phyloP scores from a whole-genome alignment of 2,888 invertebrate species.

The Steinernema hermaphroditum region DNA sequence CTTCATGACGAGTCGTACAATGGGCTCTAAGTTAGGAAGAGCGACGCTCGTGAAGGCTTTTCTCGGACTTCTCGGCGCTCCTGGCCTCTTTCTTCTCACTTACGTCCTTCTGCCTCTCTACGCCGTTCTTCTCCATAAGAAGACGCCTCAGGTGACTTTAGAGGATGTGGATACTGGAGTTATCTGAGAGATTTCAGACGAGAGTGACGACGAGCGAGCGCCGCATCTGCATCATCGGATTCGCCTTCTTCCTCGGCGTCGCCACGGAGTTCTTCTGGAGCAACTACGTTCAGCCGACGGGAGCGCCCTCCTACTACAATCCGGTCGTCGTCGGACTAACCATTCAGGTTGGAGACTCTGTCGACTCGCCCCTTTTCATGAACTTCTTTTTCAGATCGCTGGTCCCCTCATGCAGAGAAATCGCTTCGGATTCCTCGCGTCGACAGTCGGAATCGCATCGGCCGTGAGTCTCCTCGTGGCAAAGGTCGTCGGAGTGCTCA shows the following conservation, averaged over 20 bases:
- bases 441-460: conserved; percentile 42
- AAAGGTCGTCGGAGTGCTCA: background rate
- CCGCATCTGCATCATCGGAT: conserved; percentile 39
- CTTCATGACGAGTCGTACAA: conserved; percentile 28
- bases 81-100: conserved; percentile 36
- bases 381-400: conserved; percentile 35
- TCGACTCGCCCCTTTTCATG: background rate
- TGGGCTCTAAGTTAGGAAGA: conserved; percentile 29
- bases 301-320: conserved; percentile 46
- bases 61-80: conserved; percentile 34
- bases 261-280: conserved; percentile 40
- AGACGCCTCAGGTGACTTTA: conserved; percentile 2
- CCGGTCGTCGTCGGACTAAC: conserved; percentile 48
- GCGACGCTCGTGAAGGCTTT: conserved; percentile 23
- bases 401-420: conserved; percentile 40
- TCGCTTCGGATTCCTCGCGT: conserved; percentile 37
- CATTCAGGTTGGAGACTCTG: conserved; percentile 34
- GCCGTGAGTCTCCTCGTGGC: conserved; percentile 32
- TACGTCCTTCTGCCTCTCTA: conserved; percentile 39
- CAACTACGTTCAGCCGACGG: conserved; percentile 39
- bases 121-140: conserved; percentile 19
- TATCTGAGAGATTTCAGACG: conserved; percentile 31
- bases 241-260: conserved; percentile 43
- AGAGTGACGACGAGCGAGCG: conserved; percentile 38
- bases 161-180: conserved; percentile 30